Evolutionary conservation across 2,888 invertebrate genomes (phyloP), one percentile per base, ranked within the genome.

Genomic region (Pharmacophagus antenor): DNA sequence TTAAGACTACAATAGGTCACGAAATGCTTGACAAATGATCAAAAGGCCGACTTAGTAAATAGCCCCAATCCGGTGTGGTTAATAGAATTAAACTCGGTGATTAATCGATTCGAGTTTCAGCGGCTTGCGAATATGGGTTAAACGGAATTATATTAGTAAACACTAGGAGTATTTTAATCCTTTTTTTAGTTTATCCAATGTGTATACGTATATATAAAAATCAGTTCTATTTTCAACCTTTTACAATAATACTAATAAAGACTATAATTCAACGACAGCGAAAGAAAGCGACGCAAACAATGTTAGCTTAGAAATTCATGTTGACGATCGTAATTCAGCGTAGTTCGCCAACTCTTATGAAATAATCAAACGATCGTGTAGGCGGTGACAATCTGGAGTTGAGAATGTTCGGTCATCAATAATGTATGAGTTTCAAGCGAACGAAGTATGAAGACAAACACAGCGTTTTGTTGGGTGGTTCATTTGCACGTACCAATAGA

Each of bases 371-470:
- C 76, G 77, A 71, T 56, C 51, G 60, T 73, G 73, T 76, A 67
- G 73, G 73, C 72, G 62, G 59, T 56, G 76, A 72, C 73, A 66
- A 73, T 70, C 71, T 25, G 25, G 50, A 46, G 50, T 69, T 65
- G 69, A 68, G 74, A 73, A 76, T 71, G 73, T 73, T 76, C 68
- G 74, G 75, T 74, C 77, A 84, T 87, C 81, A 84, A 85, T 87
- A 84, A 86, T 85, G 84, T 83, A 85, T 84, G 85, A 85, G 80
- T 76, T 80, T 80, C 77, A 76, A 79, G 70, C 77, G 81, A 58
- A 80, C 82, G 82, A 84, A 85, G 82, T 85, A 84, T 84, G 82
- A 82, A 85, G 81, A 82, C 80, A 84, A 84, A 85, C 79, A 84
- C 66, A 70, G 64, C 72, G 74, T 70, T 66, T 77, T 76, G 78